Evolutionary conservation across 2,797 vertebrate species (phyloP), one percentile per base, ranked within the genome.

Genomic region (Coregonus suidteri): DNA sequence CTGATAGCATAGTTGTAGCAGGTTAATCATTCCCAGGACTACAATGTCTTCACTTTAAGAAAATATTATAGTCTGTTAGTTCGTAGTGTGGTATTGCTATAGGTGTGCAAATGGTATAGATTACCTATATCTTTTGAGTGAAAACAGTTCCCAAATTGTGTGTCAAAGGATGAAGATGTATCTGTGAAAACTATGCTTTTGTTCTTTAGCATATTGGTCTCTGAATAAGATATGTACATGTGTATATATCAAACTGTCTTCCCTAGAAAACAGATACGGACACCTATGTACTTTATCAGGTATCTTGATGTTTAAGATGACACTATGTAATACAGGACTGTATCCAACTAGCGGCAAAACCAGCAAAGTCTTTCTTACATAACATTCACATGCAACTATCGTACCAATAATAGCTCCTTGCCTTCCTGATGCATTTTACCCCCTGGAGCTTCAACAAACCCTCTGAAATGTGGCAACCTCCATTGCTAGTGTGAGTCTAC

Each of bases 1-100:
- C 90, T 91, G 90, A 92, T 91, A 92, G 90, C 79, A 86, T 69
- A 78, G 78, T 91, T 91, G 88, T 86, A 91, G 87, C 91, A 90
- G 91, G 91, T 94, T 93, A 91, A 93, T 93, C 51, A 72, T 54
- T 16, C 53, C 30, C 51, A 18, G 52, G 71, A 72, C 51, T 72
- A 72, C 51, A 52, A 34, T 54, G 51, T 54, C 71, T 54, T 54
- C 20, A 54, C 47, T 16, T 35, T 18, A n/a, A 34, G 16, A 20
- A 54, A 52, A 4, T 2, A 53, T 4, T 54, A 52, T 20, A n/a
- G 56, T 62, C 56, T 25, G 18, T 20, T 62, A 62, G 56, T 62
- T 62, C 18, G 2, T 62, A 20, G 56, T n/a, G 5, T 62, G 56
- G 56, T 62, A n/a, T n/a, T 62, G 56, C 18, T 3, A 20, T 62